These are phyloP conservation scores for Papilio xuthus DNA, from an alignment of 1,140 invertebrate species.

Conservation along the genomic window DNA sequence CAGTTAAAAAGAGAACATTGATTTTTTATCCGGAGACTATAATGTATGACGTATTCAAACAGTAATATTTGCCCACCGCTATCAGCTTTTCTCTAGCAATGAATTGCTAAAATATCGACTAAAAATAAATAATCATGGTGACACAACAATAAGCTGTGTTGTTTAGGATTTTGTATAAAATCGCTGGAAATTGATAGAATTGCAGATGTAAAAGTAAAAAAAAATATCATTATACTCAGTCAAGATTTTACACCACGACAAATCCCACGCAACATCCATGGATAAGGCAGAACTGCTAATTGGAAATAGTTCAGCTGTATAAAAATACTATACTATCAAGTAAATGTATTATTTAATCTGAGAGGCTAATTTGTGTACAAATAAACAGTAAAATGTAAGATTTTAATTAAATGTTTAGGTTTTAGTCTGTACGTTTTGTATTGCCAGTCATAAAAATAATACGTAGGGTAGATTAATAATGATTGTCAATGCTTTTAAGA, in stretches of 20 bases:
- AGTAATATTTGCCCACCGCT: conserved; percentile 21
- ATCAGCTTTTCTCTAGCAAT: neutral
- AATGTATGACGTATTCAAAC: neutral
- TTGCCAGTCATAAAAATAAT: conserved; percentile 24
- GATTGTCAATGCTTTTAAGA: neutral
- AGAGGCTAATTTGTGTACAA: conserved; percentile 17
- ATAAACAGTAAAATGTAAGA: conserved; percentile 10
- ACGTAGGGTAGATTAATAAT: neutral
- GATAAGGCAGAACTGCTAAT: neutral
- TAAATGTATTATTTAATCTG: neutral
- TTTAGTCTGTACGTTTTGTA: conserved; percentile 1
- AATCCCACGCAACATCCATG: neutral
- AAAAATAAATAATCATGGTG: neutral
- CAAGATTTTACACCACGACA: neutral
- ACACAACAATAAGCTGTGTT: neutral
- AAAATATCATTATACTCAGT: no score
- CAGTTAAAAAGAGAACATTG: neutral
- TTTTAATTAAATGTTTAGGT: neutral
- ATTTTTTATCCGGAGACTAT: neutral
- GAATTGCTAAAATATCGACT: neutral
- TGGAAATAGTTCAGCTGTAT: neutral
- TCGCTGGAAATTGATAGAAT: neutral
- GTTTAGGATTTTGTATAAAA: neutral
- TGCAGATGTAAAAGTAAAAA: neutral
- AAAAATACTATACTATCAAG: neutral